A percentile compares a stretch with the other conserved stretches of the same genome.
phyloP scores from a whole-genome alignment of 2,797 vertebrate genomes.

The Delichon dasypus region DNA sequence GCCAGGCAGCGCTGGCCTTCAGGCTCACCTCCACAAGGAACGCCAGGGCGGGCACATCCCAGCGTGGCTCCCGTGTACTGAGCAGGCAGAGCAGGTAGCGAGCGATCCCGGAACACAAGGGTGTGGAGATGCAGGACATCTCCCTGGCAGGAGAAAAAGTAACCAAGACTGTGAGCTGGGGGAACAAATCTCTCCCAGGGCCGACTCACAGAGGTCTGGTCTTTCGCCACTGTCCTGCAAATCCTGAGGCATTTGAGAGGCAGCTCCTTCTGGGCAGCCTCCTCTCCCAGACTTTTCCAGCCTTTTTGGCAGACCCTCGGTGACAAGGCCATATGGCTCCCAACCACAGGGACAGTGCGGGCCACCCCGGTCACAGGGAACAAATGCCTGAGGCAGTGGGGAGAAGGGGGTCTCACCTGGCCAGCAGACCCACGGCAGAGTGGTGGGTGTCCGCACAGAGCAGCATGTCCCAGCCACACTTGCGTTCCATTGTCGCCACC shows the following conservation, averaged over 20 bases:
- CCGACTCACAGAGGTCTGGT: background rate
- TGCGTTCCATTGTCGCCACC: no score
- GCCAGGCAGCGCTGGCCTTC: background rate
- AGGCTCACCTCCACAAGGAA: background rate
- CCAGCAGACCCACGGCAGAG: background rate
- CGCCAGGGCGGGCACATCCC: background rate
- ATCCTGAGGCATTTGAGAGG: background rate
- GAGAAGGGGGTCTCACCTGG: background rate
- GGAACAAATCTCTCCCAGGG: background rate
- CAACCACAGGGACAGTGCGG: background rate
- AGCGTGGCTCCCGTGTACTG: background rate
- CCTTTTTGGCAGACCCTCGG: background rate
- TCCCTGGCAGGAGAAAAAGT: no score
- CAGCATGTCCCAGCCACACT: no score
- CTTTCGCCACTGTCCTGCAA: background rate
- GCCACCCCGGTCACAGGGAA: no score
- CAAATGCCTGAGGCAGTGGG: no score
- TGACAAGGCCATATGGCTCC: background rate
- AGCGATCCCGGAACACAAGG: no score
- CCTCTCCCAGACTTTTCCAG: background rate
- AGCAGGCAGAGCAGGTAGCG: background rate
- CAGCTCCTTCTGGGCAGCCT: no score
- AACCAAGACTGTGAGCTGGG: no score
- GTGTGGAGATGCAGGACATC: no score
- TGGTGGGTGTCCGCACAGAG: no score